A percentile compares a stretch with the other conserved stretches of the same genome.
phyloP scores from a whole-genome alignment of 2,113 vertebrate species.

The Gobius niger region DNA sequence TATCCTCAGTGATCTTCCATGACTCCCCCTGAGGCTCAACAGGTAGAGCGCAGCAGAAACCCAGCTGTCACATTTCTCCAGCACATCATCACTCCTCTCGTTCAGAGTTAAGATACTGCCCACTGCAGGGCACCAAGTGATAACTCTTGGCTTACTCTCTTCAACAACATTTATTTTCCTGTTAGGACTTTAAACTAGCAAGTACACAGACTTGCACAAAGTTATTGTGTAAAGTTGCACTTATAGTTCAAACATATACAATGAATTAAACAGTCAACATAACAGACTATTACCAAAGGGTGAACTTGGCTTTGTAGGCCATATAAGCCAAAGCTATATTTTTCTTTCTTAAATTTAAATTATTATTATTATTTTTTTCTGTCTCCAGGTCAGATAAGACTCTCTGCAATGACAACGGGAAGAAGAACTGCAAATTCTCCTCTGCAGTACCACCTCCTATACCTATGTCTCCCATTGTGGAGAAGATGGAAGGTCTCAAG shows the following conservation, averaged over 20 bases:
- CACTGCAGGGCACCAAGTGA: conserved; percentile 6
- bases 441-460: conserved; percentile 41
- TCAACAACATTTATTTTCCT: no score
- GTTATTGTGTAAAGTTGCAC: no score
- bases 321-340: no score
- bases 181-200: no score
- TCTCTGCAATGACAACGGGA: conserved; percentile 25
- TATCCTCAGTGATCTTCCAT: conserved; percentile 53
- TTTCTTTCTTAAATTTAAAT: neutral
- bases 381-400: conserved; percentile 59
- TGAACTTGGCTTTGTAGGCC: no score
- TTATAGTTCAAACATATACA: no score
- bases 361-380: neutral
- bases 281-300: no score
- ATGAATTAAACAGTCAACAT: no score
- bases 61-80: conserved; percentile 61
- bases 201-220: no score
- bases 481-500: conserved; percentile 81
- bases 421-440: conserved; percentile 44
- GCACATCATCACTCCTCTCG: conserved; percentile 52
- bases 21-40: conserved; percentile 51
- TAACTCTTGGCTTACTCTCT: neutral
- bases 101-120: conserved; percentile 28
- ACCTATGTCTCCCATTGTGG: conserved; percentile 62
- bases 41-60: conserved; percentile 61